Percentiles rank a stretch among this genome's conserved stretches.
Evolutionary conservation across 2,797 vertebrate species (phyloP).

Genomic region (Parauchenoglanis punctatus): DNA sequence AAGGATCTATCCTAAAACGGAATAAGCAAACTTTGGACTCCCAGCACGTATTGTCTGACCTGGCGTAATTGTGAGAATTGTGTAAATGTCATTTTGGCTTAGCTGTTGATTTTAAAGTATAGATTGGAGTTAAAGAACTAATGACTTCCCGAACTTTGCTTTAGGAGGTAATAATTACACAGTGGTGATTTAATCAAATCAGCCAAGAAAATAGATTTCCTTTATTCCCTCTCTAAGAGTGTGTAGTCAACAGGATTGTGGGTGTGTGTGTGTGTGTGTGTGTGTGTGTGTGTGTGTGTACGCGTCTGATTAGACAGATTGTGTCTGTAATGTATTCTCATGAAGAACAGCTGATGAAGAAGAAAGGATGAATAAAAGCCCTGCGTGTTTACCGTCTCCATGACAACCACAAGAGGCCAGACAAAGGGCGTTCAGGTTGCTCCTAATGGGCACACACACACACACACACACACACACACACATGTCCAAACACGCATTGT

Average conservation of each 20-base stretch:
- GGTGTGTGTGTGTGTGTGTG: conserved; percentile 33
- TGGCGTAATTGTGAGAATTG: too few relatives aligned
- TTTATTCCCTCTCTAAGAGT: neutral
- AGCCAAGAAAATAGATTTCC: conserved; percentile 8
- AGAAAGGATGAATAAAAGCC: conserved; percentile 46
- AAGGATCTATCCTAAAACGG: too few relatives aligned
- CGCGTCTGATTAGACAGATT: conserved; percentile 67
- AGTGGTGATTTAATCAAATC: conserved; percentile 12
- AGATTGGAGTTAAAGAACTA: neutral
- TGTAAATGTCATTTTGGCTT: neutral
- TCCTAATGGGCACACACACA: conserved; percentile 39
- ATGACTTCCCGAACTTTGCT: neutral
- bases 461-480: conserved; percentile 12
- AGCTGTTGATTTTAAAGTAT: conserved; percentile 1
- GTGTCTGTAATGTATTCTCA: conserved; percentile 61
- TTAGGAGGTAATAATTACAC: neutral
- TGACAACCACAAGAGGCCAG: conserved; percentile 46
- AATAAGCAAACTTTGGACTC: neutral
- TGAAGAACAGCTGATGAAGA: conserved; percentile 53
- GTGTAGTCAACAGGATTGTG: conserved; percentile 48
- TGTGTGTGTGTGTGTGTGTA: conserved; percentile 33
- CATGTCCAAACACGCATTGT: neutral
- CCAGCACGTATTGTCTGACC: neutral
- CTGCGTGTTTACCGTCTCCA: conserved; percentile 57
- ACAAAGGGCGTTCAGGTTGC: conserved; percentile 40